Percentiles rank a stretch among this genome's conserved stretches.
Conservation (phyloP, 2,797 vertebrate genomes). For the Manis crassicaudata region DNA sequence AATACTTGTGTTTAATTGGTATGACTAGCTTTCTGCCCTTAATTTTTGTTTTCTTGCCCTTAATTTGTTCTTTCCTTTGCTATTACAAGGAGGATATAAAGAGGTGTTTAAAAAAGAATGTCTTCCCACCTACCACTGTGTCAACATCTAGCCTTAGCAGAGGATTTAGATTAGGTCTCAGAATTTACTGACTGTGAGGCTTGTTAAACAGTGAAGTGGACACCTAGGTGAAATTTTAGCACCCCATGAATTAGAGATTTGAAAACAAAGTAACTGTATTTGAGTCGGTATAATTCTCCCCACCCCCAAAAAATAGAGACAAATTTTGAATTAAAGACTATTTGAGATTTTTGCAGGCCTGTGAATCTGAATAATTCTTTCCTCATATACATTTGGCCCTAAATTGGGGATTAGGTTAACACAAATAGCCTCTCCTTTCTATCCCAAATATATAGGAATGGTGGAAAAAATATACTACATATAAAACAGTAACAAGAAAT, state of each 20-base stretch:
- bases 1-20: not conserved
- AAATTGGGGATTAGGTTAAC: not conserved
- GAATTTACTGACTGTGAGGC: not conserved
- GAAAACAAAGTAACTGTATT: constrained; percentile 4
- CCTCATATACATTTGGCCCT: not conserved
- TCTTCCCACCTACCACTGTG: not conserved
- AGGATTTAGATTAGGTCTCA: not conserved
- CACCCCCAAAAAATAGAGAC: not conserved
- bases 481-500: not conserved
- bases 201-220: not conserved
- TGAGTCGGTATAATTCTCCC: not conserved
- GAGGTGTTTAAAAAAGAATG: not conserved
- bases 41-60: not conserved
- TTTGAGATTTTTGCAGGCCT: not conserved
- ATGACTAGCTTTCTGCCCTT: not conserved
- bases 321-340: not conserved
- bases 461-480: not conserved
- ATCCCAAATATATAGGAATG: not conserved
- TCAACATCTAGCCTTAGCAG: not conserved
- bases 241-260: not conserved
- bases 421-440: not conserved
- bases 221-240: not conserved
- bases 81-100: not conserved
- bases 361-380: not conserved
- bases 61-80: not conserved